Evolutionary conservation across 2,113 vertebrate species (phyloP).

Genomic region (Orientallactaga bullata): DNA sequence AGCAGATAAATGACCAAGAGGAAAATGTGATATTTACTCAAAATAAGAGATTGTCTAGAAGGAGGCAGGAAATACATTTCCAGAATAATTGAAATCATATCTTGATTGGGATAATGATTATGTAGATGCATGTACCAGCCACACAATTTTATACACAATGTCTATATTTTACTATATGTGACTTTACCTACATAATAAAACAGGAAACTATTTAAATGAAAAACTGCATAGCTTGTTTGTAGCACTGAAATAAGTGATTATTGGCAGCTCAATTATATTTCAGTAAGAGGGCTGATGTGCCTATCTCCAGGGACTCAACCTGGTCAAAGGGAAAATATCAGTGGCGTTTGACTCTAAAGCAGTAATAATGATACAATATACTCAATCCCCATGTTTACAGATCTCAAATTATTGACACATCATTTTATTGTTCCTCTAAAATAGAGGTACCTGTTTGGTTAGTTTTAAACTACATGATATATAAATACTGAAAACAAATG

Average conservation of each 20-base stretch:
- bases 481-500: conserved; percentile 12
- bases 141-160: neutral
- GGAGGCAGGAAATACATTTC: neutral
- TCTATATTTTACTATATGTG: neutral
- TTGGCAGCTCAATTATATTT: neutral
- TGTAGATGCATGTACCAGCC: neutral
- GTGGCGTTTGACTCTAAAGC: neutral
- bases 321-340: neutral
- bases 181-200: neutral
- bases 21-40: neutral
- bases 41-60: neutral
- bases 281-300: neutral
- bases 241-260: neutral
- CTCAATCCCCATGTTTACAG: neutral
- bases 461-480: neutral
- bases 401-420: neutral
- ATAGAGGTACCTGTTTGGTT: neutral
- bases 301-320: neutral
- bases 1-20: neutral
- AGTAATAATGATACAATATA: neutral
- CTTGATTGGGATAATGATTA: neutral
- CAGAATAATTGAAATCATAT: neutral
- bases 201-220: neutral
- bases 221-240: neutral
- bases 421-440: conserved; percentile 4